Conservation (phyloP, 2,888 invertebrate genomes). For the Galeruca laticollis region DNA sequence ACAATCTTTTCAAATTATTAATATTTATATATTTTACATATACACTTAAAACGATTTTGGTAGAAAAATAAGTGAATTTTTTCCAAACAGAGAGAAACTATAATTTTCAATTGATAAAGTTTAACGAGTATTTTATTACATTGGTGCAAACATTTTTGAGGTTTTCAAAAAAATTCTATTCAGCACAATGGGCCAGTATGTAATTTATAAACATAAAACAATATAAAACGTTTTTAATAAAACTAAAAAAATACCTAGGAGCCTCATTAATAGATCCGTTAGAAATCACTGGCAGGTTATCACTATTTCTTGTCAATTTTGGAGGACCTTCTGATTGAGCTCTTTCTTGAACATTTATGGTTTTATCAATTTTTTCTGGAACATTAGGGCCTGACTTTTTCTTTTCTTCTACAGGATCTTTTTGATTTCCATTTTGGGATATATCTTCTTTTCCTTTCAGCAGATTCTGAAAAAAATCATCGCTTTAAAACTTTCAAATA, state of each 20-base stretch:
- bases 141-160: too few relatives aligned
- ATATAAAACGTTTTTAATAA: neutral
- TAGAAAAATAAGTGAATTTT: too few relatives aligned
- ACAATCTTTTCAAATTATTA: too few relatives aligned
- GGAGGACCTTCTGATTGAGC: constrained; percentile 49
- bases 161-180: too few relatives aligned
- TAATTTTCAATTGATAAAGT: too few relatives aligned
- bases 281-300: constrained; percentile 35
- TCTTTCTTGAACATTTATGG: constrained; percentile 43
- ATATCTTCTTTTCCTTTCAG: constrained; percentile 33
- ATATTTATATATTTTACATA: too few relatives aligned
- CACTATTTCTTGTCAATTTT: constrained; percentile 30
- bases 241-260: constrained; percentile 31
- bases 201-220: too few relatives aligned
- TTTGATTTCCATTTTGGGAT: constrained; percentile 16
- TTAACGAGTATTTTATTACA: too few relatives aligned
- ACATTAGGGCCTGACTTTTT: constrained; percentile 49
- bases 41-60: too few relatives aligned
- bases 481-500: neutral
- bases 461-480: constrained; percentile 29
- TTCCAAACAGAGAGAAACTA: too few relatives aligned
- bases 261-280: constrained; percentile 42
- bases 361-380: constrained; percentile 50
- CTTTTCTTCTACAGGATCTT: constrained; percentile 43
- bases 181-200: too few relatives aligned